Conservation (phyloP, 2,888 invertebrate species). For the Oligia fasciuncula region DNA sequence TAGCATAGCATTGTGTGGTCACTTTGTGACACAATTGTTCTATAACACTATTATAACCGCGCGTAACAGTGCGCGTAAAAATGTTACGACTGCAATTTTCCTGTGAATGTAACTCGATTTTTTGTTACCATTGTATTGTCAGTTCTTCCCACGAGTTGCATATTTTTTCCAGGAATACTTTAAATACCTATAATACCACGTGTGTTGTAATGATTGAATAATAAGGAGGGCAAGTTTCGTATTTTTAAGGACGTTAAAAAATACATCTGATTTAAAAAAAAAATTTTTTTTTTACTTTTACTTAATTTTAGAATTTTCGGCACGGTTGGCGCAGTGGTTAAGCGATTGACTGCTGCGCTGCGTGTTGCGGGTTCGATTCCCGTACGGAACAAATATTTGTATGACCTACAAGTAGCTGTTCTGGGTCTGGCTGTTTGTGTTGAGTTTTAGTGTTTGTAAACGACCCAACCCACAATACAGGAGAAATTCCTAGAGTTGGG, state of each 20-base stretch:
- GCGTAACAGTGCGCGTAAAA: constrained; percentile 24
- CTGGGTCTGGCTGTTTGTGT: too few relatives aligned
- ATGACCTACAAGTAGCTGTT: too few relatives aligned
- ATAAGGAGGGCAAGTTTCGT: background rate
- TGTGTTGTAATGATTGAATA: background rate
- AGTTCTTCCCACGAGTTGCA: constrained; percentile 14
- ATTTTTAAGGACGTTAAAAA: background rate
- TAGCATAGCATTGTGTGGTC: constrained; percentile 35
- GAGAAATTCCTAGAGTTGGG: too few relatives aligned
- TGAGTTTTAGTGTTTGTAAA: too few relatives aligned
- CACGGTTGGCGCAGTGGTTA: too few relatives aligned
- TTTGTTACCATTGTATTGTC: constrained; percentile 31
- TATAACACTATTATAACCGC: background rate
- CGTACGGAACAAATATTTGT: too few relatives aligned
- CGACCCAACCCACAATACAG: too few relatives aligned
- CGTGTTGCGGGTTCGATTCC: too few relatives aligned
- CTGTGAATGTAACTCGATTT: constrained; percentile 31
- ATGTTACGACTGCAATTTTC: constrained; percentile 27
- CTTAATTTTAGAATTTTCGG: too few relatives aligned
- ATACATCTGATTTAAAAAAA: background rate
- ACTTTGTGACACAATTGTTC: constrained; percentile 23
- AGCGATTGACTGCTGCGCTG: too few relatives aligned
- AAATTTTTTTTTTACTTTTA: too few relatives aligned
- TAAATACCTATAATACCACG: background rate
- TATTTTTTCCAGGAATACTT: constrained; percentile 19